Base-by-base conservation (phyloP, 2,888 invertebrate species). In the Athrips mouffetella region DNA sequence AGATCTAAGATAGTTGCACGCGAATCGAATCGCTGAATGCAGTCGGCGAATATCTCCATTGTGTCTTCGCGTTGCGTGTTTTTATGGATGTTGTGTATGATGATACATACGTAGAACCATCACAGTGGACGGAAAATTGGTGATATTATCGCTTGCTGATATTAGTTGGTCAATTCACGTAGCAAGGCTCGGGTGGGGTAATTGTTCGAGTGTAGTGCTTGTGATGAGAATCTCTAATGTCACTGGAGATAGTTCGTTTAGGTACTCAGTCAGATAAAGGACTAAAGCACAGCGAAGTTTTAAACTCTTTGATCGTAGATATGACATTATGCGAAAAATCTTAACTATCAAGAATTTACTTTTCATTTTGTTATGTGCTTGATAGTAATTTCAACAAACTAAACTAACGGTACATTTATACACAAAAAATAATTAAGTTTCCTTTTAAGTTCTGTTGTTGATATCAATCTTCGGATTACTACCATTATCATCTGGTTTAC, bases 1-100 rank as follows among this genome's bases (percentile, higher is more conserved):
- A 67, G 66, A 72, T 72, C 62, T 63, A 62, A 72, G 63, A 76
- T 72, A 70, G 67, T 68, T 62, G 65, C 73, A 74, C 77, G 76
- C 70, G 68, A 66, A 52, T n/a, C n/a, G n/a, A n/a, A n/a, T n/a
- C n/a, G n/a, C 52, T 56, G 74, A 67, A 73, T 57, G 1, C 13
- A 3, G n/a, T 45, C 21, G 59, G 55, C 47, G 48, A 63, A 65
- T 55, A 40, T 47, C 45, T 30, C 15, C 51, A 49, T 51, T 49
- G 39, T 25, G 27, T 48, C 18, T 37, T 51, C 55, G 54, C 49
- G 33, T 54, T 59, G 47, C 62, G 58, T 56, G 48, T 54, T 59
- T 57, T 54, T 57, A 51, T 51, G 47, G 23, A 31, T 49, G 16
- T 23, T 3, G 29, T 45, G 16, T 18, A 55, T 8, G 23, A 20